phyloP scores from a whole-genome alignment of 2,797 vertebrate species.

The Syngnathus acus region DNA sequence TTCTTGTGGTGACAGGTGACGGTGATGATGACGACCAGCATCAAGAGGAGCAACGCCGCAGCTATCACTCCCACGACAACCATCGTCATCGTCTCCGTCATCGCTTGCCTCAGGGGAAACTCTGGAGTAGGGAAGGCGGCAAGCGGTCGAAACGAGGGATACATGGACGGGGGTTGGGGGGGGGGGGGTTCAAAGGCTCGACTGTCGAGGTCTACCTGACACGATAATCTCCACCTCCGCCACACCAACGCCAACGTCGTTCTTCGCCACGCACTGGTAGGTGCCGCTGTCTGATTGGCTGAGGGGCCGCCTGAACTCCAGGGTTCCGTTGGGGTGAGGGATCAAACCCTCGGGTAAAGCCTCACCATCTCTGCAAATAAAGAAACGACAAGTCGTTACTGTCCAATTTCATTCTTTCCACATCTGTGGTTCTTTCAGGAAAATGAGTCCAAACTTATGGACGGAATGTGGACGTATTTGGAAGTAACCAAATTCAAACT shows the following conservation, averaged over 20 bases:
- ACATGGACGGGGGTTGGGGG: too few species aligned
- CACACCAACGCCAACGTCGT: conserved; percentile 59
- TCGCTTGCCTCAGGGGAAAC: accelerated
- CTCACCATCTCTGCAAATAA: conserved; percentile 60
- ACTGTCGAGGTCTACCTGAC: conserved; percentile 47
- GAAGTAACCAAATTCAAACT: too few species aligned
- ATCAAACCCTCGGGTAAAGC: conserved; percentile 70
- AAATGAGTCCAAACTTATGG: too few species aligned
- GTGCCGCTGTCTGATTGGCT: conserved; percentile 61
- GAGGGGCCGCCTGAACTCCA: conserved; percentile 72
- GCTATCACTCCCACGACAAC: conserved; percentile 72
- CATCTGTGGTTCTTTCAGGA: too few species aligned
- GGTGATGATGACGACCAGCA: conserved; percentile 70
- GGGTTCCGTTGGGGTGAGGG: conserved; percentile 61
- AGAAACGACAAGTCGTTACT: not conserved
- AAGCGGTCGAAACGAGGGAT: not conserved
- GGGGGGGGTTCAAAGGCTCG: not conserved
- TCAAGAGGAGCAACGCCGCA: conserved; percentile 68
- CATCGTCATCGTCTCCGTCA: conserved; percentile 64
- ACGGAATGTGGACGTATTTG: too few species aligned
- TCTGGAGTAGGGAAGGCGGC: not conserved
- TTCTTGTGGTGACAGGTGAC: conserved; percentile 80
- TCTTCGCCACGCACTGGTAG: conserved; percentile 76
- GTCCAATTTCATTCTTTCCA: too few species aligned
- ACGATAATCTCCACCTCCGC: conserved; percentile 58